Evolutionary conservation across 1,140 invertebrate genomes (phyloP), one percentile per base, ranked within the genome.

Genomic region (Rhopalosiphum padi): DNA sequence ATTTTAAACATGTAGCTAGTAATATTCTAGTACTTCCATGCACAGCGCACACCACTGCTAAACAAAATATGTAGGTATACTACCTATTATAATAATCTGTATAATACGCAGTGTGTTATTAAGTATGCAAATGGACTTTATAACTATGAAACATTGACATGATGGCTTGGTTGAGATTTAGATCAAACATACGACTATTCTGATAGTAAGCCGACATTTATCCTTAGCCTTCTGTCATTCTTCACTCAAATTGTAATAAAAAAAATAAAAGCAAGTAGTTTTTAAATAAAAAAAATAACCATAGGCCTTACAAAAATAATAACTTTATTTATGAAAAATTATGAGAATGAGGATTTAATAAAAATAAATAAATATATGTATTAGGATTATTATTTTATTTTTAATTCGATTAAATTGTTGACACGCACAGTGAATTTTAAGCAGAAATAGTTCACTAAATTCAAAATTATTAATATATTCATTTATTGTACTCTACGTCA

Each of bases 71-170:
- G 88, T 89, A 41, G 41, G 3, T 41, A 48, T 21, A 91, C n/a
- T 88, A 87, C 3, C 35, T 43, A 46, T 43, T 86, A 86, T 86
- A 86, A 77, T 77, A 77, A 4, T n/a, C 11, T 43, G 15, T 55
- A 89, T 89, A 53, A 53, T 55, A 37, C 87, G 51, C 11, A 91
- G 90, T 91, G 37, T 91, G 60, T 91, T 91, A 91, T 91, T 91
- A 91, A 77, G 60, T 91, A 91, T 91, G 90, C 90, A 91, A 91
- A 91, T 91, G 60, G 90, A 77, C 6, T 91, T n/a, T 91, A 91
- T 48, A 91, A n/a, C 41, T 82, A 77, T 77, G 15, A 82, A 91
- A 68, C 90, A 91, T 77, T 91, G 41, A 91, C 90, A 82, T 91
- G 90, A 91, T 82, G 60, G 60, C 43, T 91, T 18, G 60, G 55